Evolutionary conservation across 2,797 vertebrate genomes (phyloP), one percentile per base, ranked within the genome.

Genomic region (Microtus agrestis): DNA sequence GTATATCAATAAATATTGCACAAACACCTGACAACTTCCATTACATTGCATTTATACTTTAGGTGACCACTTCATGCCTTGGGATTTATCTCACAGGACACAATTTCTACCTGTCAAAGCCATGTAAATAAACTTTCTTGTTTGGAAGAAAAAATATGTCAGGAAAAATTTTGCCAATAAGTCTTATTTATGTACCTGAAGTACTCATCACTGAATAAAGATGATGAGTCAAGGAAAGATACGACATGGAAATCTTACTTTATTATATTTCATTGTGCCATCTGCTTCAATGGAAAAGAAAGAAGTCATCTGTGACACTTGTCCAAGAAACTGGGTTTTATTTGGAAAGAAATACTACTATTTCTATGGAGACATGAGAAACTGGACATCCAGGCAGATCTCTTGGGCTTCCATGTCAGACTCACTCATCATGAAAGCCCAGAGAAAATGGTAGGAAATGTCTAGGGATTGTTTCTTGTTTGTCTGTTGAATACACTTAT

Each of bases 261-360:
- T 69, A n/a, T n/a, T 81, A 12, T 82, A 74, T 34, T 61, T 59
- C 10, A 34, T 48, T 78, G 5, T 94, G 14, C 74, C 78, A 5
- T 87, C 43, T 63, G 48, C 71, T 91, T 67, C 67, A 94, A 82
- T 0, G 19, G 51, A 6, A 40, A 34, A 25, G 2, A 1, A 1
- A 23, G 7, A n/a, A 0, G 3, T 34, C 37, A 2, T 1, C 21
- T 1, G 13, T 25, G 1, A 11, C n/a, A 0, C 23, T 34, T 97
- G 96, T 25, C 95, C 87, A 10, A 3, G 74, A 78, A 4, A 11
- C 27, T 97, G 93, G 93, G 89, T 94, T 88, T 87, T 84, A 54
- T 88, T 93, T 84, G 40, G 78, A 48, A 65, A 0, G 14, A 95
- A 88, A 31, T 96, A 91, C 65, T 95, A 78, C 51, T 96, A 96